phyloP scores from a whole-genome alignment of 1,140 invertebrate genomes.

The Ceratitis capitata region DNA sequence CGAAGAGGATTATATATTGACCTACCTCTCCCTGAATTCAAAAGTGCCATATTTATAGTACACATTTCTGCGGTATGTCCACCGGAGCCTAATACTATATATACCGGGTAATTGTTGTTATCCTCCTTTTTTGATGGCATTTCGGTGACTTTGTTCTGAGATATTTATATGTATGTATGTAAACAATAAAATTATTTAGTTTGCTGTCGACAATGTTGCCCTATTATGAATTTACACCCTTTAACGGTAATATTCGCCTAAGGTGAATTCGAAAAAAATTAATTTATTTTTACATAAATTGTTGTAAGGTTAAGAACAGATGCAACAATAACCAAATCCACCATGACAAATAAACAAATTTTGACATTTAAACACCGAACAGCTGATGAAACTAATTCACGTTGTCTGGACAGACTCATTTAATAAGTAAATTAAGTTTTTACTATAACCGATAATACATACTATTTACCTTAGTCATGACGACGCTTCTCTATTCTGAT shows the following conservation, averaged over 20 bases:
- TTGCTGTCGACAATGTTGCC: neutral
- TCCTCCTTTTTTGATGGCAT: neutral
- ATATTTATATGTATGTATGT: neutral
- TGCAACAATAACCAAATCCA: neutral
- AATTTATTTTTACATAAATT: too few relatives aligned
- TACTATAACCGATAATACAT: too few relatives aligned
- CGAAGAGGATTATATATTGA: constrained; percentile 65
- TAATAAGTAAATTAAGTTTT: too few relatives aligned
- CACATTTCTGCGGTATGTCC: constrained; percentile 93
- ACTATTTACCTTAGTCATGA: constrained; percentile 48
- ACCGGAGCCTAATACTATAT: constrained; percentile 73
- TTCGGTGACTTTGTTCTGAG: neutral
- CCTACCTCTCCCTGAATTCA: constrained; percentile 71
- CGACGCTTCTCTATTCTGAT: constrained; percentile 54
- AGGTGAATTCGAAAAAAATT: too few relatives aligned
- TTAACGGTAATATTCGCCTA: too few relatives aligned
- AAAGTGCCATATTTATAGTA: constrained; percentile 72
- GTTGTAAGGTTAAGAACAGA: neutral
- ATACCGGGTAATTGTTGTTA: constrained; percentile 53
- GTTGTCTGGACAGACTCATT: too few relatives aligned
- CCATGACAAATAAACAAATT: too few relatives aligned
- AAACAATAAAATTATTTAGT: neutral
- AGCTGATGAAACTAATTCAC: too few relatives aligned
- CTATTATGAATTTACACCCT: neutral
- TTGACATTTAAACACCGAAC: too few relatives aligned